Base-by-base conservation (phyloP, 2,888 invertebrate species). In the Nomada ruficornis region DNA sequence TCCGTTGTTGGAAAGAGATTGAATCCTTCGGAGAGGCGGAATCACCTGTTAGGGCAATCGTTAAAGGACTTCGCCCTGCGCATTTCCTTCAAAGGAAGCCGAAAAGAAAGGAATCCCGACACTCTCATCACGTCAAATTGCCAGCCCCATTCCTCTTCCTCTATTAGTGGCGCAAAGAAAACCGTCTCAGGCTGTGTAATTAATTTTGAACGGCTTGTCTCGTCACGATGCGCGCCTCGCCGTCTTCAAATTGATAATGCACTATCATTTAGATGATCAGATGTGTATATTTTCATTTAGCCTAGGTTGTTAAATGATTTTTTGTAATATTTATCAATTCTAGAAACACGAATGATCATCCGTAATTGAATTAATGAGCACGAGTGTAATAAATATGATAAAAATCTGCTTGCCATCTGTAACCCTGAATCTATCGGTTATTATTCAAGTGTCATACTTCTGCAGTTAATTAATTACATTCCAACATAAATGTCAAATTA, bases 11-110 rank as follows among this genome's bases (percentile, higher is more conserved):
- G 80, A 85, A 88, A 87, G 87, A 85, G 85, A 88, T 88, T 87
- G 85, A 84, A 87, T 88, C 82, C 78, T 88, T 83, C 83, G 83
- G 78, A 72, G 64, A 88, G 76, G 67, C 80, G 50, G 72, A 78
- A 84, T 88, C 88, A 88, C 82, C 86, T 86, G 84, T 84, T 88
- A 82, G 87, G 87, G 80, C 79, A 75, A 77, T 82, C 67, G 64
- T 86, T 80, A 86, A 87, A 87, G 81, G 82, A 84, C 73, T 72
- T 77, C 74, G 78, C 79, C 71, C 75, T 75, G 73, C 65, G 75
- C 72, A 63, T 52, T 73, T 68, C 77, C 71, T 62, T 83, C 79
- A 86, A 86, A 86, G 85, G 73, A 67, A 65, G 47, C 62, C 20
- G 26, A 47, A 70, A 79, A 80, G 80, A 82, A 86, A 80, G 70